Evolutionary conservation across 2,888 invertebrate genomes (phyloP).

Genomic region (Lithophane leautieri): DNA sequence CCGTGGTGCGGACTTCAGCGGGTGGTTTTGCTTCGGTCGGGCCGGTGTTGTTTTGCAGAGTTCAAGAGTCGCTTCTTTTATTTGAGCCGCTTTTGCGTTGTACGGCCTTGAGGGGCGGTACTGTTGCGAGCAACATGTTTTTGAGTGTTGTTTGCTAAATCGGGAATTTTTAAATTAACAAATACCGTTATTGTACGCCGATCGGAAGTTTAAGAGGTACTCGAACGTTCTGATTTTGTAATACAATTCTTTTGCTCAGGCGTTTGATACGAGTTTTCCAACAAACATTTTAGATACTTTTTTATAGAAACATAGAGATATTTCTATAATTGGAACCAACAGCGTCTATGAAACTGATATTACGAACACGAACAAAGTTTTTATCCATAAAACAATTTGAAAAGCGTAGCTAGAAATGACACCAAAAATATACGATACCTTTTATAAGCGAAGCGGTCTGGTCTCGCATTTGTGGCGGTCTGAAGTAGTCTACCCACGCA

Average conservation of each 20-base stretch:
- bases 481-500: conserved; percentile 93
- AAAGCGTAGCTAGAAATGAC: neutral
- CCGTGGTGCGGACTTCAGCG: conserved; percentile 86
- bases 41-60: conserved; percentile 89
- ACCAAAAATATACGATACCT: conserved; percentile 81
- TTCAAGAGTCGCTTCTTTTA: conserved; percentile 90
- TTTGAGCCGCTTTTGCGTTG: conserved; percentile 89
- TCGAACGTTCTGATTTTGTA: conserved; percentile 40
- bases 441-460: conserved; percentile 89
- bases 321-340: too few relatives aligned
- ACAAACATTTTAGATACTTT: neutral
- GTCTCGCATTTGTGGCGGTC: conserved; percentile 87
- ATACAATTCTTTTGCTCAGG: conserved; percentile 31
- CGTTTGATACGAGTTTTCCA: conserved; percentile 10
- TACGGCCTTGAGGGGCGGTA: conserved; percentile 88
- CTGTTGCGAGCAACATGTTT: conserved; percentile 85
- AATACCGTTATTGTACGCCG: conserved; percentile 82
- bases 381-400: conserved; percentile 5
- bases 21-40: conserved; percentile 90
- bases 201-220: conserved; percentile 73
- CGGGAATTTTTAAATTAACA: conserved; percentile 89
- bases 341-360: conserved; percentile 6
- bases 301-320: too few relatives aligned
- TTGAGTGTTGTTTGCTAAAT: conserved; percentile 87
- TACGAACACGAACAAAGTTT: conserved; percentile 3